A percentile compares a stretch with the other conserved stretches of the same genome.
These are phyloP conservation scores for Cacoxenus indagator DNA, from an alignment of 2,888 invertebrate species.

Conservation along the genomic window DNA sequence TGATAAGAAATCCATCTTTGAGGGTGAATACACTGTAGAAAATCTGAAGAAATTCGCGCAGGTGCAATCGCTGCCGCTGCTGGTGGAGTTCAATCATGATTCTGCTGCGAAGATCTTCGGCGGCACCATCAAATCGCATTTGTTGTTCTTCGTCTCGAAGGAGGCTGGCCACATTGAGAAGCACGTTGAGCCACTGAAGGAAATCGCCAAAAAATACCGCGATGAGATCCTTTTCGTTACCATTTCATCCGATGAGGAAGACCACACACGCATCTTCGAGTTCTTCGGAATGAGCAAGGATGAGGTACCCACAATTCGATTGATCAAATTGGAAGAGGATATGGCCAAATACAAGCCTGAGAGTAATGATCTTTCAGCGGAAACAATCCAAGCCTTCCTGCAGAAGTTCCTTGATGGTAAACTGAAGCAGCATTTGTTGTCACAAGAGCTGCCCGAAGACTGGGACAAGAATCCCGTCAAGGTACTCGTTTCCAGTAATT, in stretches of 20 bases:
- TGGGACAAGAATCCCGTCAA: conserved; percentile 98
- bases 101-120: conserved; percentile 99
- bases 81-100: conserved; percentile 97
- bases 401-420: conserved; percentile 91
- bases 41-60: conserved; percentile 86
- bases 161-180: conserved; percentile 87
- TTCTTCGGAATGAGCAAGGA: conserved; percentile 99
- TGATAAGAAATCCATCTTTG: conserved; percentile 82
- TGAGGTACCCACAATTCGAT: conserved; percentile 89
- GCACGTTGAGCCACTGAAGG: conserved; percentile 82
- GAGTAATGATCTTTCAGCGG: conserved; percentile 61
- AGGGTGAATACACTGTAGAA: conserved; percentile 78
- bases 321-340: conserved; percentile 96
- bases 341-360: conserved; percentile 98
- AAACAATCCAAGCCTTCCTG: conserved; percentile 79
- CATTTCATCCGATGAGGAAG: conserved; percentile 94
- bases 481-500: conserved; percentile 93
- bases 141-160: conserved; percentile 95
- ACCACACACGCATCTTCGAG: conserved; percentile 96
- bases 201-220: conserved; percentile 90
- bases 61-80: conserved; percentile 86
- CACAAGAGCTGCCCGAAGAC: conserved; percentile 94
- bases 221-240: conserved; percentile 95
- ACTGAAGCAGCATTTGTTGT: conserved; percentile 94
- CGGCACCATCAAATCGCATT: conserved; percentile 96